phyloP scores from a whole-genome alignment of 2,888 invertebrate species.

The Nineta flava region DNA sequence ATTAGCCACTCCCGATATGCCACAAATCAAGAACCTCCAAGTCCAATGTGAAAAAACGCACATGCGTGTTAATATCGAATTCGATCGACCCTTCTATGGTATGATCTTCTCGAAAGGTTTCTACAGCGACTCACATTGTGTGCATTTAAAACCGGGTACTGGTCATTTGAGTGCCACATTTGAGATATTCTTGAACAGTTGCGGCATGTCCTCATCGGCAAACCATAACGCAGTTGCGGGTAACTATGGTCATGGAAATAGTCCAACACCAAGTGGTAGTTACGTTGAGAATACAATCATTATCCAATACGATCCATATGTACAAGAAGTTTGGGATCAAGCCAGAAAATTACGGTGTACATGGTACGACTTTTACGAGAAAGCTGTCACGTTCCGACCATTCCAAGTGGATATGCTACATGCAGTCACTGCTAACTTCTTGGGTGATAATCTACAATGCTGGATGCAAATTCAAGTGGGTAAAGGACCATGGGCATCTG shows the following conservation, averaged over 20 bases:
- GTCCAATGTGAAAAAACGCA: slow-evolving; percentile 93
- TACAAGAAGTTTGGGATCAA: slow-evolving; percentile 92
- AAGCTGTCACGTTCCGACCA: slow-evolving; percentile 85
- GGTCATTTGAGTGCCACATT: slow-evolving; percentile 85
- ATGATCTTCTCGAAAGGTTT: slow-evolving; percentile 93
- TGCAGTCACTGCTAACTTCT: slow-evolving; percentile 88
- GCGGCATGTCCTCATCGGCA: slow-evolving; percentile 87
- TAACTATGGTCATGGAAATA: slow-evolving; percentile 43
- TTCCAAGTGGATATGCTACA: slow-evolving; percentile 94
- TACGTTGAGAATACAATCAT: slow-evolving; percentile 92
- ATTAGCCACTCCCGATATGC: slow-evolving; percentile 72
- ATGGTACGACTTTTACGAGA: slow-evolving; percentile 94
- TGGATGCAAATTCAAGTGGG: slow-evolving; percentile 98
- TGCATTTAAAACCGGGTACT: slow-evolving; percentile 79
- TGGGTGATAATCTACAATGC: slow-evolving; percentile 88
- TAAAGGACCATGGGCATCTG: slow-evolving; percentile 94
- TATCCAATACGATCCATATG: slow-evolving; percentile 87
- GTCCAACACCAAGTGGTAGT: slow-evolving; percentile 80
- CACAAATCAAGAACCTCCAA: slow-evolving; percentile 83
- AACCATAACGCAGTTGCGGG: slow-evolving; percentile 61
- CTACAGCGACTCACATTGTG: slow-evolving; percentile 82
- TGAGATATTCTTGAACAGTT: slow-evolving; percentile 84
- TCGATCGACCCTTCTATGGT: slow-evolving; percentile 87
- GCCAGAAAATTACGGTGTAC: slow-evolving; percentile 83
- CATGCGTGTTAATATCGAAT: slow-evolving; percentile 90